Percentiles rank a stretch among this genome's conserved stretches.
These are phyloP conservation scores for Lithophane ornitopus DNA, from an alignment of 2,888 invertebrate genomes.

Conservation along the genomic window DNA sequence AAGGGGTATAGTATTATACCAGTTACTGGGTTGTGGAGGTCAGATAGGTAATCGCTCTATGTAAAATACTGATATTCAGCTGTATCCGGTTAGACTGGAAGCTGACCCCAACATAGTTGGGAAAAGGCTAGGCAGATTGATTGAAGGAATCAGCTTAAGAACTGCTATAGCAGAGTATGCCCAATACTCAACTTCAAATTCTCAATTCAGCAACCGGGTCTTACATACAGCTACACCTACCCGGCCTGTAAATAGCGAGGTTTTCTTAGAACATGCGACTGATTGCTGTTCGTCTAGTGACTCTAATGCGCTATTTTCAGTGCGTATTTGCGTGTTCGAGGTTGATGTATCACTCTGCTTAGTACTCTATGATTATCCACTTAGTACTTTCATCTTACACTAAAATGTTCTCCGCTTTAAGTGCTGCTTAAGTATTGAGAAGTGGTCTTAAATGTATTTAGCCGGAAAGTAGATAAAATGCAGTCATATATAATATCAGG, in stretches of 20 bases:
- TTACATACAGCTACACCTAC: constrained; percentile 9
- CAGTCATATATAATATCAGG: not conserved
- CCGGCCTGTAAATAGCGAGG: constrained; percentile 53
- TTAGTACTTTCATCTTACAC: constrained; percentile 46
- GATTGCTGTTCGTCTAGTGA: constrained; percentile 41
- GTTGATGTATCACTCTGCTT: constrained; percentile 30
- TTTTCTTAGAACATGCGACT: constrained; percentile 61
- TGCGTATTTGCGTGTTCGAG: constrained; percentile 20
- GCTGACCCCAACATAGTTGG: no score
- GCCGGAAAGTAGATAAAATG: constrained; percentile 10
- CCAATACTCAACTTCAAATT: not conserved
- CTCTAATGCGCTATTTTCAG: constrained; percentile 49
- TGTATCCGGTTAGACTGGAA: no score
- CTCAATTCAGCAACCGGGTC: not conserved
- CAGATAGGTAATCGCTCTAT: no score
- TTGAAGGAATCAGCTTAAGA: no score
- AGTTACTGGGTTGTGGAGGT: no score
- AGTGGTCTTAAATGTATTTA: constrained; percentile 1
- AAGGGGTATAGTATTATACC: no score
- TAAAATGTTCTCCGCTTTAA: constrained; percentile 18
- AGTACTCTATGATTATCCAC: constrained; percentile 33
- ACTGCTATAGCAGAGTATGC: not conserved
- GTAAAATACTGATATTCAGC: no score
- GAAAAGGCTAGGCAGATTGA: no score
- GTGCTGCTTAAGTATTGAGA: constrained; percentile 15